Conservation (phyloP, 2,113 vertebrate species). For the Entosphenus tridentatus region DNA sequence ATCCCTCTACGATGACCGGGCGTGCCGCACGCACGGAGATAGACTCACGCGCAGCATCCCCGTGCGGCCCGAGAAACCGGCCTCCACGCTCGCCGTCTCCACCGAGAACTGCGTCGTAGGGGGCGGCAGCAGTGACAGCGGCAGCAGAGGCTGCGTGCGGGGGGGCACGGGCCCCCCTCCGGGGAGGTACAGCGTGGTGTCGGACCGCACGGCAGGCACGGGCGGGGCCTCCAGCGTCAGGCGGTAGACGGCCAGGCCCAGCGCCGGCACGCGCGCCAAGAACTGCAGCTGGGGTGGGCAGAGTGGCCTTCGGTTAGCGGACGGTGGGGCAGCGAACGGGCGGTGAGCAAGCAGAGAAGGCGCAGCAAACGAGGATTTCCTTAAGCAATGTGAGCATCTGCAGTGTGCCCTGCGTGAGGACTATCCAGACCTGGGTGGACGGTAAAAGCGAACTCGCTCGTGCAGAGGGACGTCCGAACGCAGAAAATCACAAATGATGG, state of each 20-base stretch:
- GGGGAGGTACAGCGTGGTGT: slow-evolving; percentile 35
- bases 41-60: slow-evolving; percentile 51
- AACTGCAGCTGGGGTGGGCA: slow-evolving; percentile 14
- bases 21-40: too few relatives aligned
- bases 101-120: slow-evolving; percentile 40
- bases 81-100: slow-evolving; percentile 46
- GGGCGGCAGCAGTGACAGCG: slow-evolving; percentile 30
- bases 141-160: slow-evolving; percentile 24
- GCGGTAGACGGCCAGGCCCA: slow-evolving; percentile 57
- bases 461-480: too few relatives aligned
- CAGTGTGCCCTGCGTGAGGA: too few relatives aligned
- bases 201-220: slow-evolving; percentile 28
- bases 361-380: too few relatives aligned
- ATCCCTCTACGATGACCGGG: too few relatives aligned
- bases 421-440: too few relatives aligned
- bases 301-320: slow-evolving; percentile 18
- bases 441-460: too few relatives aligned
- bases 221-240: slow-evolving; percentile 35
- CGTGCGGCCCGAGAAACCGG: slow-evolving; percentile 57
- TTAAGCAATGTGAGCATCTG: too few relatives aligned
- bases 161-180: slow-evolving; percentile 18
- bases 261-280: slow-evolving; percentile 41
- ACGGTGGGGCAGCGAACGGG: slow-evolving; percentile 21
- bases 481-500: too few relatives aligned
- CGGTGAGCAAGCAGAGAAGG: background rate